Conservation (phyloP, 2,113 vertebrate genomes). For the Tragelaphus scriptus region DNA sequence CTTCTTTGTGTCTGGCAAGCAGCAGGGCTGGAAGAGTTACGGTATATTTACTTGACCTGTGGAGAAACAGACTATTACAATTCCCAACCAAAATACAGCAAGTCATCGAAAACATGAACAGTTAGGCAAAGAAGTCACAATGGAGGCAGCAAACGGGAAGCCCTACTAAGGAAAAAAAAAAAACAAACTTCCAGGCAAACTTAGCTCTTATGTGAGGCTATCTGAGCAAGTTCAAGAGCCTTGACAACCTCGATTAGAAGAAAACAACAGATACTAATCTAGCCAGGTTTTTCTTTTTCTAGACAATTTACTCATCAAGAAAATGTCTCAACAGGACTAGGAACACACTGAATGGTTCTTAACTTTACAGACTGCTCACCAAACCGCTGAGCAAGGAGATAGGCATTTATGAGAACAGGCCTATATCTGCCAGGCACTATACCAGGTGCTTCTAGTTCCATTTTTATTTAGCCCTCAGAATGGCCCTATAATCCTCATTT, state of each 20-base stretch:
- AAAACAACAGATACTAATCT: slow-evolving; percentile 16
- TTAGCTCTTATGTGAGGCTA: not conserved
- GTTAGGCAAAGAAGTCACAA: not conserved
- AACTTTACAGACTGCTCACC: not conserved
- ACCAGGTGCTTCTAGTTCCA: not conserved
- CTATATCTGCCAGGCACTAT: not conserved
- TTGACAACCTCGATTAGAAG: not conserved
- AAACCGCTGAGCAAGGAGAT: not conserved
- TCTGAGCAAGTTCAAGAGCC: not conserved
- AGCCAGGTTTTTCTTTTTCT: not conserved
- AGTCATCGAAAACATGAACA: slow-evolving; percentile 40
- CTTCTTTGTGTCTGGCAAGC: slow-evolving; percentile 77
- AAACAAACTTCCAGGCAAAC: not conserved
- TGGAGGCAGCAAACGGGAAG: not conserved
- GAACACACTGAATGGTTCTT: not conserved
- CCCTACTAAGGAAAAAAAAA: not conserved
- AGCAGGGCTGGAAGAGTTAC: slow-evolving; percentile 85
- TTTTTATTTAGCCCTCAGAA: not conserved
- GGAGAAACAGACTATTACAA: slow-evolving; percentile 43
- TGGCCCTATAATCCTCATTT: not conserved
- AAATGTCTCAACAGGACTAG: not conserved
- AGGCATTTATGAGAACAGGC: not conserved
- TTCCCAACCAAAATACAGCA: not conserved
- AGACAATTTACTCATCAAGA: not conserved
- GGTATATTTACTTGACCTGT: slow-evolving; percentile 82